phyloP scores from a whole-genome alignment of 2,888 invertebrate species.

The Aspidiotus destructor region DNA sequence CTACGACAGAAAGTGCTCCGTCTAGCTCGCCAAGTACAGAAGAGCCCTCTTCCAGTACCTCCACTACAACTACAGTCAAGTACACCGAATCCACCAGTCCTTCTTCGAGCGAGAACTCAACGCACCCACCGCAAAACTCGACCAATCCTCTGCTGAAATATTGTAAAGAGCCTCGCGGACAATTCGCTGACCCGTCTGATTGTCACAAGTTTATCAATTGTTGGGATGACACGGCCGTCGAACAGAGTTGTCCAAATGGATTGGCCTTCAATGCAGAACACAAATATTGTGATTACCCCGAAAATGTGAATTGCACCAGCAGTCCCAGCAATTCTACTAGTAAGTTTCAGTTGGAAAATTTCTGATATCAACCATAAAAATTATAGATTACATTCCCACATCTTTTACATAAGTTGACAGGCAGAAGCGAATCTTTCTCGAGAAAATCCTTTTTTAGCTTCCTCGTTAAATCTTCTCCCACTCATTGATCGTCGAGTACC shows the following conservation, averaged over 20 bases:
- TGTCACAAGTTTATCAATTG: constrained; percentile 60
- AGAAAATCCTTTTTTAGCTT: too few species aligned
- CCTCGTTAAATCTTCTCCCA: too few species aligned
- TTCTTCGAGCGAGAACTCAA: constrained; percentile 3
- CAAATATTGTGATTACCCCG: constrained; percentile 54
- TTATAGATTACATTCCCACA: not conserved
- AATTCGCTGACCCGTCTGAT: constrained; percentile 50
- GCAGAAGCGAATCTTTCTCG: too few species aligned
- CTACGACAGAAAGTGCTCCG: not conserved
- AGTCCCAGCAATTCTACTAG: constrained; percentile 44
- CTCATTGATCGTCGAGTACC: too few species aligned
- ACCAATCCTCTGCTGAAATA: constrained; percentile 33
- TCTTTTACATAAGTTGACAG: too few species aligned
- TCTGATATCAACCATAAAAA: not conserved
- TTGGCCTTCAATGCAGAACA: constrained; percentile 52
- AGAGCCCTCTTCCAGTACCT: constrained; percentile 21
- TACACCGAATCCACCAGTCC: constrained; percentile 18
- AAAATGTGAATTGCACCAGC: constrained; percentile 51
- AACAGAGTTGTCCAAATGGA: constrained; percentile 55
- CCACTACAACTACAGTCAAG: constrained; percentile 26
- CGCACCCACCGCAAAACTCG: constrained; percentile 13
- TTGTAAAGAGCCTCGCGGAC: constrained; percentile 46
- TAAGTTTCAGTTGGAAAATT: constrained; percentile 37
- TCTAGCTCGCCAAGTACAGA: constrained; percentile 17
- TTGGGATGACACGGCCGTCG: constrained; percentile 59